These are phyloP conservation scores for Azorinus chamasolen DNA, from an alignment of 2,888 invertebrate genomes.

Conservation along the genomic window DNA sequence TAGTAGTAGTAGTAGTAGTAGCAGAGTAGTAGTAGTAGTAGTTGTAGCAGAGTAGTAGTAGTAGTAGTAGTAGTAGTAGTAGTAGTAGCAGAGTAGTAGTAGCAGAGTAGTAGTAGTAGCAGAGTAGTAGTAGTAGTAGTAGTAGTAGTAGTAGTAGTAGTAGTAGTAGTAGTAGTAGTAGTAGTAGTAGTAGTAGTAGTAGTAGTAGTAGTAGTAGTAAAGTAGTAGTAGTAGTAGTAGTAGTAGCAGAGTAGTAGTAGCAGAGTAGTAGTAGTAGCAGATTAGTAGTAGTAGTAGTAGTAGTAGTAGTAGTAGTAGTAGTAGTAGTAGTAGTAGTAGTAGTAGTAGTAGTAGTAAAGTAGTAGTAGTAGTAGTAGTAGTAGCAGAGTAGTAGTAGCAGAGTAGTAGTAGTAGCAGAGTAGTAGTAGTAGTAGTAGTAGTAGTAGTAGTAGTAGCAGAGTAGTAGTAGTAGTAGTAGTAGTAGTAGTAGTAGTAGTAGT, in stretches of 20 bases:
- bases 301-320: conserved; percentile 20
- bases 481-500: conserved; percentile 13
- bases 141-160: conserved; percentile 18
- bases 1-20: conserved; percentile 18
- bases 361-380: conserved; percentile 11
- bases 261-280: too few species aligned
- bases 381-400: too few species aligned
- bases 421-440: too few species aligned
- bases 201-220: conserved; percentile 15
- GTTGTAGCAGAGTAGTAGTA: too few species aligned
- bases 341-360: conserved; percentile 22
- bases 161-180: conserved; percentile 24
- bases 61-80: too few species aligned
- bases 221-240: conserved; percentile 23
- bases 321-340: conserved; percentile 22
- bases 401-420: too few species aligned
- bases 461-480: not conserved
- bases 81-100: too few species aligned
- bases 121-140: conserved; percentile 18
- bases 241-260: too few species aligned
- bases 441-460: too few species aligned
- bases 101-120: too few species aligned
- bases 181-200: conserved; percentile 20
- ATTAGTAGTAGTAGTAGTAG: too few species aligned
- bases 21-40: too few species aligned